phyloP scores from a whole-genome alignment of 2,888 invertebrate species.

The Agrotis clavis region DNA sequence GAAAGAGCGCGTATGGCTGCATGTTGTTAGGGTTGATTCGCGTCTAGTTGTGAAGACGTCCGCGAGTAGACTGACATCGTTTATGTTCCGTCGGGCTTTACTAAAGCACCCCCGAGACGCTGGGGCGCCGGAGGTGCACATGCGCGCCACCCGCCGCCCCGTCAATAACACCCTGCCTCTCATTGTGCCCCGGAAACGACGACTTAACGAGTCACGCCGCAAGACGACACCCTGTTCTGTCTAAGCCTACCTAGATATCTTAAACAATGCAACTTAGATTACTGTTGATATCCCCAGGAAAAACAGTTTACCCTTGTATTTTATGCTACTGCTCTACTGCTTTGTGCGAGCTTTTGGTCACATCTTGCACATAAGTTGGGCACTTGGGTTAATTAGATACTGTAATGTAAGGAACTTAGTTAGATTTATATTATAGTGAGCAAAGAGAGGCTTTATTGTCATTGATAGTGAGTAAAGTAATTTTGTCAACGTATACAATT shows the following conservation, averaged over 20 bases:
- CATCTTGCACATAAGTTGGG: not conserved
- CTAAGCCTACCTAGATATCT: conserved; percentile 70
- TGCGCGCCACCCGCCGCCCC: conserved; percentile 84
- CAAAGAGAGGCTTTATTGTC: no score
- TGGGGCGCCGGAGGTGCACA: conserved; percentile 87
- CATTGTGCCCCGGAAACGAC: conserved; percentile 88
- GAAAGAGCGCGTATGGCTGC: conserved; percentile 71
- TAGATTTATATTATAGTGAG: no score
- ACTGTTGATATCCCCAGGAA: conserved; percentile 28
- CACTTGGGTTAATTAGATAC: not conserved
- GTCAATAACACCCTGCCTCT: conserved; percentile 88
- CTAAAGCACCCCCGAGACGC: conserved; percentile 87
- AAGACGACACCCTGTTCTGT: conserved; percentile 81
- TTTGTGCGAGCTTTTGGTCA: conserved; percentile 5
- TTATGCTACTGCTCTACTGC: conserved; percentile 4
- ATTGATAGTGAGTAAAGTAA: no score
- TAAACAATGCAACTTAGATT: conserved; percentile 54
- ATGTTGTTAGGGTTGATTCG: conserved; percentile 59
- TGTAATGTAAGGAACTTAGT: no score
- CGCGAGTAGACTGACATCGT: conserved; percentile 83
- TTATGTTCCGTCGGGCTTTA: conserved; percentile 82
- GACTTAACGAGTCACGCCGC: conserved; percentile 87
- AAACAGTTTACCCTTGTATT: conserved; percentile 8
- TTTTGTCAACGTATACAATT: no score
- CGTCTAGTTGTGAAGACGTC: conserved; percentile 77